phyloP scores from a whole-genome alignment of 2,888 invertebrate species.

The Tiliacea aurago region DNA sequence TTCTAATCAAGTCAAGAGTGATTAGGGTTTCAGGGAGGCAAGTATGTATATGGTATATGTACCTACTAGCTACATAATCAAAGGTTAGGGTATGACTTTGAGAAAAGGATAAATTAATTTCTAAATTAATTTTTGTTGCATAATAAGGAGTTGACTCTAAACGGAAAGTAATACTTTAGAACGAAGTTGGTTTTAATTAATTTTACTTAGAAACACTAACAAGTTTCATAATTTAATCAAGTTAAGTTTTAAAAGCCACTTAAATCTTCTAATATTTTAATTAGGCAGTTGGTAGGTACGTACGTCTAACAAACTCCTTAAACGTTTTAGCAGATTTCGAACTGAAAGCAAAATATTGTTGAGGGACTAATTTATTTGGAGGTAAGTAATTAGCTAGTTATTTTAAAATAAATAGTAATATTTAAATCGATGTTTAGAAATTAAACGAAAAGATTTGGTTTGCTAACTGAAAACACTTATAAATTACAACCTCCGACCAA shows the following conservation, averaged over 20 bases:
- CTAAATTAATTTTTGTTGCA: constrained; percentile 40
- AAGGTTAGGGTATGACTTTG: background rate
- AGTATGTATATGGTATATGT: background rate
- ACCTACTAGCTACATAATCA: background rate
- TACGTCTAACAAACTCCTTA: constrained; percentile 11
- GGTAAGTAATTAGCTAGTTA: background rate
- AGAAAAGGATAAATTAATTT: constrained; percentile 29
- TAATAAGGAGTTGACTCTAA: constrained; percentile 27
- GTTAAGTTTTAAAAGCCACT: constrained; percentile 42
- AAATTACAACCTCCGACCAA: background rate
- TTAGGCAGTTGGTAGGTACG: constrained; percentile 4
- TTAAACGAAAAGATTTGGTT: constrained; percentile 1
- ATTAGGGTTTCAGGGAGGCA: constrained; percentile 32
- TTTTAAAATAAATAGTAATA: no score
- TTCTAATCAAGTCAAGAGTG: constrained; percentile 29
- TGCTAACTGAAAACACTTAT: background rate
- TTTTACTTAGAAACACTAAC: constrained; percentile 42
- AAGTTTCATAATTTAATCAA: constrained; percentile 48
- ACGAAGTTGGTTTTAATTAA: constrained; percentile 44
- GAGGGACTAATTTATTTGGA: constrained; percentile 2
- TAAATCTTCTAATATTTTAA: constrained; percentile 48
- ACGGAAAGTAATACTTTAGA: constrained; percentile 35
- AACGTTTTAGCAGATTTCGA: constrained; percentile 21
- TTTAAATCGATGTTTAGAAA: constrained; percentile 3
- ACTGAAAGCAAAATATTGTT: constrained; percentile 9